Evolutionary conservation across 2,113 vertebrate genomes (phyloP).

Genomic region (Tonatia bakeri): DNA sequence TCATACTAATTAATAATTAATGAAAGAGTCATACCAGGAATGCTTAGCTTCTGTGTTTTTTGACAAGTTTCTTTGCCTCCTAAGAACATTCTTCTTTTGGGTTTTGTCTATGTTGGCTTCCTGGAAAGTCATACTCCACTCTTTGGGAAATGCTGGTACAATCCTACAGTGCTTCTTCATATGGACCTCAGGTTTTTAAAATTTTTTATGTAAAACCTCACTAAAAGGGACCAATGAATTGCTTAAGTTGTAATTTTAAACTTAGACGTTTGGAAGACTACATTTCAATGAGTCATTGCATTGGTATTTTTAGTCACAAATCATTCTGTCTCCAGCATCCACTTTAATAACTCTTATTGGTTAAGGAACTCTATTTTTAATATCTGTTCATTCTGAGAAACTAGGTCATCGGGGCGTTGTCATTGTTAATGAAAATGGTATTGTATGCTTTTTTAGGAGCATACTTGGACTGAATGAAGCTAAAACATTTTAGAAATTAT

Average conservation of each 20-base stretch:
- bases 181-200: background rate
- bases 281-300: background rate
- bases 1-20: background rate
- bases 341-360: conserved; percentile 14
- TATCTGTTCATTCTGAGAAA: conserved; percentile 35
- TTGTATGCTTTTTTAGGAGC: background rate
- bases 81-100: background rate
- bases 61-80: background rate
- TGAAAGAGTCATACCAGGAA: conserved; percentile 23
- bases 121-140: background rate
- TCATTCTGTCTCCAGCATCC: background rate
- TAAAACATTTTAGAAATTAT: conserved; percentile 25
- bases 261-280: background rate
- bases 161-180: background rate
- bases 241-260: conserved; percentile 2
- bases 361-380: conserved; percentile 46
- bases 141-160: background rate
- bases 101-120: background rate
- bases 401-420: background rate
- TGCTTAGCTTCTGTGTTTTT: background rate
- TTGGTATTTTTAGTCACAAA: conserved; percentile 11
- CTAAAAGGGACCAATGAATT: background rate
- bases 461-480: conserved; percentile 19
- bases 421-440: conserved; percentile 27
- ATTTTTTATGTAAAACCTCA: conserved; percentile 26